Base-by-base conservation (phyloP, 2,888 invertebrate genomes). In the Brachypalpus laphriformis region DNA sequence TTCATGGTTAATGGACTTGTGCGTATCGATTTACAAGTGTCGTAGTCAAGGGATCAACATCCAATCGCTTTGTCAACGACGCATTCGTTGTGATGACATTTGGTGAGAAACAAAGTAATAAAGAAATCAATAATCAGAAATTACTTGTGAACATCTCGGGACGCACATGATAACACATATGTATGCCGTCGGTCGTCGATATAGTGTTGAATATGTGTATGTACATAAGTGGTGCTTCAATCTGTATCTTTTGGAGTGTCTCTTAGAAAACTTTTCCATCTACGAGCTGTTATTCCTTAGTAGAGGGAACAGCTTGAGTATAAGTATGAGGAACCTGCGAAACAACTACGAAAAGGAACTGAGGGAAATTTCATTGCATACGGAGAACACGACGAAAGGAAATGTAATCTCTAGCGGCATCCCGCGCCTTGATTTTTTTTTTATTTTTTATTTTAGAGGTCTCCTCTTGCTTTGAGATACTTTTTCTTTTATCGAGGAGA, bases 1-100 rank as follows among this genome's bases (percentile, higher is more conserved):
- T 77, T 51, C 51, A 42, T n/a, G n/a, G n/a, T 68, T 61, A 54
- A 70, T 61, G 59, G 76, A 77, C 71, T 56, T 25, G 54, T 70
- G 56, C 37, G 54, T 63, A 77, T 70, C 68, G 68, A 61, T 68
- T 76, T 51, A 51, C 25, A 34, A 47, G 77, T 61, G 61, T 16
- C 51, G 31, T 34, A 31, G 18, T 42, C 31, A 63, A 37, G 37
- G 37, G 42, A 31, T 71, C 57, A 47, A 47, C 37, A 14, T 40
- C 31, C 25, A 75, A 51, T 51, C 42, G 34, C 51, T 68, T 54
- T 61, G n/a, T 68, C 20, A 42, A 42, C 59, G 40, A 51, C 34
- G 28, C 34, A 59, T 37, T 61, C 51, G 34, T 76, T 49, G 42
- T 56, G 45, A 45, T n/a, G 57, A 37, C 45, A 77, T 56, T 22